phyloP scores from a whole-genome alignment of 2,797 vertebrate genomes.

The Sebastes nivosus region DNA sequence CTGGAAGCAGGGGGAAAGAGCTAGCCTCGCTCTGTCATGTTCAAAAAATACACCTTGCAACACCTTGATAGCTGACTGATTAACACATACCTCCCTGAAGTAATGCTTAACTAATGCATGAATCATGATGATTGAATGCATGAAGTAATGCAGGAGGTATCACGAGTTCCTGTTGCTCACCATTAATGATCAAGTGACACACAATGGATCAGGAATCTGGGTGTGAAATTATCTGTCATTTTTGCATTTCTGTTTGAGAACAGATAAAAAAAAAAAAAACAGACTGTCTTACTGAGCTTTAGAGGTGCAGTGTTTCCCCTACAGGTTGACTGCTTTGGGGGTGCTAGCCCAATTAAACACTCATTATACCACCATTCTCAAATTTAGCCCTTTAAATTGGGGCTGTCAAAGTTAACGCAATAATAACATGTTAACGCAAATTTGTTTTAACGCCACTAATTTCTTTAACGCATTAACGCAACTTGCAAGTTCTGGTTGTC shows the following conservation, averaged over 20 bases:
- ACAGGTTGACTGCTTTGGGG: not conserved
- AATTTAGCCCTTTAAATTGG: not conserved
- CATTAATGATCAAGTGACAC: not conserved
- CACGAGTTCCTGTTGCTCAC: not conserved
- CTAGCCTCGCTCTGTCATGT: not conserved
- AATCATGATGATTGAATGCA: not conserved
- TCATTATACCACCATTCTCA: not conserved
- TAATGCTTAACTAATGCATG: not conserved
- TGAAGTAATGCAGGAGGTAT: not conserved
- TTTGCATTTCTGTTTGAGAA: too few relatives aligned
- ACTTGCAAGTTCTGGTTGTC: fast-evolving
- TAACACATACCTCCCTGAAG: not conserved
- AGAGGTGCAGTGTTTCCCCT: not conserved
- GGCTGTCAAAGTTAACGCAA: too few relatives aligned
- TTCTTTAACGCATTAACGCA: too few relatives aligned
- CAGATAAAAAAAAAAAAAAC: too few relatives aligned
- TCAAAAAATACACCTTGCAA: not conserved
- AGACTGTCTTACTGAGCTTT: not conserved
- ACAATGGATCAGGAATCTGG: not conserved
- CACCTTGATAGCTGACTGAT: not conserved
- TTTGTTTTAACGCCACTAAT: too few relatives aligned
- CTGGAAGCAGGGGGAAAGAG: not conserved
- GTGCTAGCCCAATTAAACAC: not conserved
- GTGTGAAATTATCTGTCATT: not conserved
- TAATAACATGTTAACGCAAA: too few relatives aligned